Evolutionary conservation across 2,797 vertebrate genomes (phyloP), one percentile per base, ranked within the genome.

Genomic region (Fistularia tabacaria): DNA sequence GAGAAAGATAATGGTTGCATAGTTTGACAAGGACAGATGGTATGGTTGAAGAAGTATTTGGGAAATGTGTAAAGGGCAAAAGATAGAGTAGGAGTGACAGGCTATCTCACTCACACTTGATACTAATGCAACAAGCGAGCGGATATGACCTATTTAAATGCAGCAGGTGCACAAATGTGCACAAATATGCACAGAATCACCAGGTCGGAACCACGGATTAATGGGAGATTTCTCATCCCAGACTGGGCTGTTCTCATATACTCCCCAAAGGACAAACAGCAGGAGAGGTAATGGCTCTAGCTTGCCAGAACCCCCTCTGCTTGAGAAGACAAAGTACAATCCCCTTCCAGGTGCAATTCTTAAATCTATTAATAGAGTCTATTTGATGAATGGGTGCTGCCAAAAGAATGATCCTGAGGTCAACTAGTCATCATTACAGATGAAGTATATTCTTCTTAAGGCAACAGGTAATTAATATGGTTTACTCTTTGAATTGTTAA

Each of bases 111-210:
- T 39, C 6, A 47, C 14, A 60, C 59, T 58, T 73, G 48, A 66
- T 55, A 3, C 39, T 1, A 13, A 59, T 65, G 51, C 14, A 7
- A 80, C 69, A 58, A 10, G 14, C 9, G 11, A 67, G 59, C 57
- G 60, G 71, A 73, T 47, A 49, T 87, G 88, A 88, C 89, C 90
- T 79, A 88, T 74, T 89, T 88, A 74, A 71, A 57, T 71, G 68
- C 53, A 54, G 58, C 62, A 45, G 66, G 65, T 70, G 49, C 1
- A 25, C 25, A 5, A n/a, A 25, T 25, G 0, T 2, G 8, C 38
- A 14, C 36, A 15, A 38, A 25, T 56, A 62, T 46, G 57, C 58
- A 57, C 10, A 14, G 0, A 6, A 40, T 47, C 49, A 51, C 42
- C n/a, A 8, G 61, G 57, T 69, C 2, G 15, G 51, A 43, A 39